Percentiles rank a stretch among this genome's conserved stretches.
Evolutionary conservation across 1,140 invertebrate species (phyloP).

Genomic region (Tetragonula clypearis): DNA sequence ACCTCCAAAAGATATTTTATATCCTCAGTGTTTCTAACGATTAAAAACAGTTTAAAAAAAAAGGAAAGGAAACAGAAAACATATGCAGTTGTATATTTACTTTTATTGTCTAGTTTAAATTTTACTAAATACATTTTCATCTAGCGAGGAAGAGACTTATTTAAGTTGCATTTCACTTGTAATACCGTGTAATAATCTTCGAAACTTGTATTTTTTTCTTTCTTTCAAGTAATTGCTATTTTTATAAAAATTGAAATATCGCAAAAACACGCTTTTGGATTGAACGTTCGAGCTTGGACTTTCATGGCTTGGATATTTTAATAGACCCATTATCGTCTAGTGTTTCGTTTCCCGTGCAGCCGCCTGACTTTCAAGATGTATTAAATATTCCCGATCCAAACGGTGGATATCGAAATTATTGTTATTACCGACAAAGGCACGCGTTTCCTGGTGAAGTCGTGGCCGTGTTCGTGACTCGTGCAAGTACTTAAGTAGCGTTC

Average conservation of each 20-base stretch:
- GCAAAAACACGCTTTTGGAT: neutral
- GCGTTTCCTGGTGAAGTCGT: conserved; percentile 39
- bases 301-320: neutral
- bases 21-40: no score
- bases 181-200: neutral
- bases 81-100: neutral
- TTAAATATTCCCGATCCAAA: conserved; percentile 2
- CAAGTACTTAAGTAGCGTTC: conserved; percentile 68
- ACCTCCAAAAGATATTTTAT: neutral
- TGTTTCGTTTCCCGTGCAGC: neutral
- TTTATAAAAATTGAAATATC: neutral
- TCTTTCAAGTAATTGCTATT: neutral
- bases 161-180: no score
- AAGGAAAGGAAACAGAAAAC: neutral
- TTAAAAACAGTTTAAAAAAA: neutral
- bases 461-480: conserved; percentile 54
- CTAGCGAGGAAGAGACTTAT: no score
- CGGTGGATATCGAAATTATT: conserved; percentile 45
- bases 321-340: neutral
- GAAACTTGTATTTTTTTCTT: neutral
- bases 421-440: conserved; percentile 39
- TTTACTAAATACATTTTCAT: neutral
- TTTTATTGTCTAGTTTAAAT: neutral
- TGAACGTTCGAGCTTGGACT: neutral
- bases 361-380: conserved; percentile 1